phyloP scores from a whole-genome alignment of 2,888 invertebrate genomes.

The Pristionchus maxplancki region DNA sequence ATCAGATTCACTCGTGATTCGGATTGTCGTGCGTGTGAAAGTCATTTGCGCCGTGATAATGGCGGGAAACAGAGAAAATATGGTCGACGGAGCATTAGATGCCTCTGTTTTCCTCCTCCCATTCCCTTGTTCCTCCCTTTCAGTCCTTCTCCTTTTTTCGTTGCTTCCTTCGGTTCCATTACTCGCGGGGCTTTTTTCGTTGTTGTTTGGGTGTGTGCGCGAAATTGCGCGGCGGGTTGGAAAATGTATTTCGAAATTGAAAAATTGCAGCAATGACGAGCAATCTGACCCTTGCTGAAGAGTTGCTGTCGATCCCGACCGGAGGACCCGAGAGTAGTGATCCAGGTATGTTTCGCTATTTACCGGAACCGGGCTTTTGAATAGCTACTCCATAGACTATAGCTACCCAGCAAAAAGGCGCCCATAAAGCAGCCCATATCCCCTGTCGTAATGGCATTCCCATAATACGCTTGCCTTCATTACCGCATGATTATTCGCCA shows the following conservation, averaged over 20 bases:
- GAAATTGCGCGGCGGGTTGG: background rate
- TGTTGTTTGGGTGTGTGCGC: background rate
- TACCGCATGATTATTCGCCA: background rate
- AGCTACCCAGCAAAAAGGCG: background rate
- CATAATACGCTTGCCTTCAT: slow-evolving; percentile 2
- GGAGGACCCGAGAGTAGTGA: background rate
- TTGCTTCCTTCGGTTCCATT: background rate
- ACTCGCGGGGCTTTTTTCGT: background rate
- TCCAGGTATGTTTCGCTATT: background rate
- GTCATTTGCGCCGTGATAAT: background rate
- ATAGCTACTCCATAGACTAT: background rate
- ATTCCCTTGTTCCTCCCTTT: background rate
- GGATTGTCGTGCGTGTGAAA: background rate
- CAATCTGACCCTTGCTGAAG: slow-evolving; percentile 18
- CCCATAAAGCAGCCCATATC: background rate
- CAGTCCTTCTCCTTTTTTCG: background rate
- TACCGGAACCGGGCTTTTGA: background rate
- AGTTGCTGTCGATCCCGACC: background rate
- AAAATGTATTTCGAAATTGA: background rate
- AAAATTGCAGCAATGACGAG: background rate
- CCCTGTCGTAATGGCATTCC: background rate
- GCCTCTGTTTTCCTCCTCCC: background rate
- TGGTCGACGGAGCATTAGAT: background rate
- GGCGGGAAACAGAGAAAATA: too few relatives aligned
- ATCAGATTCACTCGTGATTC: background rate